Evolutionary conservation across 2,888 invertebrate genomes (phyloP), one percentile per base, ranked within the genome.

Genomic region (Byasa hedistus): DNA sequence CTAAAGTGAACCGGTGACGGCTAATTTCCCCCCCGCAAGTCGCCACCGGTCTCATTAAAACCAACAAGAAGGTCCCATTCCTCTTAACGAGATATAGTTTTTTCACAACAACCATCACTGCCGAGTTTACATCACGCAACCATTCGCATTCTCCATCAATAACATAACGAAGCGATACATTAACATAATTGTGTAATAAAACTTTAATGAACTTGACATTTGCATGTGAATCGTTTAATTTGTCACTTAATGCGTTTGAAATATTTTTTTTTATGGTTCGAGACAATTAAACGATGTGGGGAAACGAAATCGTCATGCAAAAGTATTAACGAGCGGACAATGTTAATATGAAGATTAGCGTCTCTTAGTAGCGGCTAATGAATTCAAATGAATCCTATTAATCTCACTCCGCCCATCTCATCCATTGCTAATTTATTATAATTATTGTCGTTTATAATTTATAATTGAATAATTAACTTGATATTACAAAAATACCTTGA

Each of bases 111-210:
- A 21, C 52, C 15, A 19, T 15, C 21, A 44, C 39, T 21, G n/a
- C 59, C 27, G 22, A 48, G 23, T 60, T 56, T 56, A 65, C 48
- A 60, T 65, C 32, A 22, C 44, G 19, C 3, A 23, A 51, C 17
- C 24, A 10, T 32, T 10, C 39, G 23, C 39, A 39, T 59, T 58
- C 54, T 32, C 44, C 36, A 54, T 64, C 22, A 27, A 64, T 54
- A 60, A 65, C n/a, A 22, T 55, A 51, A 51, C n/a, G 21, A 19
- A 23, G 56, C 60, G 51, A 32, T 60, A 32, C 21, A 78, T 79
- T 77, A 75, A 71, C 73, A 72, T 76, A 69, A 69, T 68, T 66
- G 64, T 65, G 27, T 57, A 59, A 66, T 65, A 60, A 61, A 69
- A 64, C 64, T 69, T 66, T 64, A 69, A 71, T 69, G 64, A 61